Conservation (phyloP, 1,140 invertebrate genomes). For the Pseudomyrmex gracilis region DNA sequence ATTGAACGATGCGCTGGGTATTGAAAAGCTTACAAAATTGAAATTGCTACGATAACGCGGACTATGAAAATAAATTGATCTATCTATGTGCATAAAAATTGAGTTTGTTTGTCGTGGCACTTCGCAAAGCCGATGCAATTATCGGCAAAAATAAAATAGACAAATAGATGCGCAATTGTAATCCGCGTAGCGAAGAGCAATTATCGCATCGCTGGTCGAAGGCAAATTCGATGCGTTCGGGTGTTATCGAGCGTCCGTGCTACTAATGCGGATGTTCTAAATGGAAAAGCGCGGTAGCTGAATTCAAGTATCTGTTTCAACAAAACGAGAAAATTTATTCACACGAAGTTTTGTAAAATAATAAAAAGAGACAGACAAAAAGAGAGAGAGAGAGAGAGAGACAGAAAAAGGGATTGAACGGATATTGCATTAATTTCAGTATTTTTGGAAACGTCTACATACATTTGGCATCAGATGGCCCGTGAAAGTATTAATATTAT, state of each 20-base stretch:
- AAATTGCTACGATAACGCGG: constrained; percentile 44
- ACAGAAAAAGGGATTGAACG: background rate
- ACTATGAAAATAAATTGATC: constrained; percentile 53
- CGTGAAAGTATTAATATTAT: background rate
- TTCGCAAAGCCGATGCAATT: constrained; percentile 43
- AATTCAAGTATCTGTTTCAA: constrained; percentile 6
- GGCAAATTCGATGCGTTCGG: constrained; percentile 23
- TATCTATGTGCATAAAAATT: constrained; percentile 40
- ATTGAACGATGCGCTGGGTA: constrained; percentile 17
- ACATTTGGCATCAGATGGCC: background rate
- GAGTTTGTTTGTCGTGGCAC: constrained; percentile 40
- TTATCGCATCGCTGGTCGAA: constrained; percentile 36
- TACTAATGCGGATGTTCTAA: constrained; percentile 30
- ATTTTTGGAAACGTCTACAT: background rate
- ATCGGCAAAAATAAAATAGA: constrained; percentile 50
- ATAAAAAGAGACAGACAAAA: background rate
- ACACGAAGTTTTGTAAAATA: constrained; percentile 9
- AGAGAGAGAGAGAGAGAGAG: background rate
- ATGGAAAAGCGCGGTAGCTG: constrained; percentile 36
- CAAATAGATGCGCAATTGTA: constrained; percentile 52
- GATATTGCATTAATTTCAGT: background rate
- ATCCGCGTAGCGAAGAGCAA: constrained; percentile 24
- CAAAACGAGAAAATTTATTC: background rate
- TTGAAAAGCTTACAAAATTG: constrained; percentile 54
- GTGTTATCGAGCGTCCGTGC: constrained; percentile 18